These are phyloP conservation scores for Danaus melanippus DNA, from an alignment of 1,140 invertebrate genomes.

Conservation along the genomic window DNA sequence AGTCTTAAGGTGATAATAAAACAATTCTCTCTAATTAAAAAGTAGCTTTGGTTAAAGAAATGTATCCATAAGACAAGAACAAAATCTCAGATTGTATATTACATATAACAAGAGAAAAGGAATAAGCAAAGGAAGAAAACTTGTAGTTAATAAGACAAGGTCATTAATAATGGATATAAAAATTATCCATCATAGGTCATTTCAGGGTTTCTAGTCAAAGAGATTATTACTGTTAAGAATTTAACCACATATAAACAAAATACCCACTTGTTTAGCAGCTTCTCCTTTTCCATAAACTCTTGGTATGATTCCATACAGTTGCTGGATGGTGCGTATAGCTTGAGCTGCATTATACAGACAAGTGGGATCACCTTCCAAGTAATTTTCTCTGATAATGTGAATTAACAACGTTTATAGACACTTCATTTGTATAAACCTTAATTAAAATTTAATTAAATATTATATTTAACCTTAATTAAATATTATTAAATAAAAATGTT, in stretches of 20 bases:
- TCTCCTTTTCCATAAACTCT: constrained; percentile 92
- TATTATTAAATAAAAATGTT: too few relatives aligned
- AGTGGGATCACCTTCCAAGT: constrained; percentile 91
- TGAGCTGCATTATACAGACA: constrained; percentile 91
- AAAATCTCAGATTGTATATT: not conserved
- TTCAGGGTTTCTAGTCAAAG: too few relatives aligned
- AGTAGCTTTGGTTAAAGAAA: too few relatives aligned
- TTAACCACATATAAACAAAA: not conserved
- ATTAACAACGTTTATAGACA: too few relatives aligned
- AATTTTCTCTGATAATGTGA: constrained; percentile 77
- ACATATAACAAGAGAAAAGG: not conserved
- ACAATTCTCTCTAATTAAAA: too few relatives aligned
- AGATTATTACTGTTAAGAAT: too few relatives aligned
- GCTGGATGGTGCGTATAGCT: constrained; percentile 88
- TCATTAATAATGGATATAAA: not conserved
- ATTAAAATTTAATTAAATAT: too few relatives aligned
- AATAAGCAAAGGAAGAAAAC: not conserved
- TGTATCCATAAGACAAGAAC: too few relatives aligned
- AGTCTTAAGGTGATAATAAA: too few relatives aligned
- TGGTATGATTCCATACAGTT: constrained; percentile 90
- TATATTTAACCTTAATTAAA: too few relatives aligned
- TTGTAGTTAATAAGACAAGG: not conserved
- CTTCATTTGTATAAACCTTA: too few relatives aligned
- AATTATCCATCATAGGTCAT: not conserved
- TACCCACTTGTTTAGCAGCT: constrained; percentile 80